phyloP scores from a whole-genome alignment of 1,140 invertebrate species.

The Pseudoatta argentina region DNA sequence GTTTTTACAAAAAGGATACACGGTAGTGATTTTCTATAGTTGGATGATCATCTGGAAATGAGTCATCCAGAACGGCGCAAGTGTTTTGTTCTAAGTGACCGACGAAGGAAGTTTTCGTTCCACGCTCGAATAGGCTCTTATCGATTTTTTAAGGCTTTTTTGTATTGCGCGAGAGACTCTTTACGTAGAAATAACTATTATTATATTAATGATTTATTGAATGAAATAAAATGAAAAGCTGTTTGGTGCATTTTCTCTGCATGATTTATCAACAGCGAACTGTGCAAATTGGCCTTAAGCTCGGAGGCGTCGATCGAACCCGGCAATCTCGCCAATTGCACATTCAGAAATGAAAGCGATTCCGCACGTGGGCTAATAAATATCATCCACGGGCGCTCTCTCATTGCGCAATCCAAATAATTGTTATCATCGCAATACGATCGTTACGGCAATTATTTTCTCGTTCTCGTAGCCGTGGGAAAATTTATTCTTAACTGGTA shows the following conservation, averaged over 20 bases:
- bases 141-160: constrained; percentile 4
- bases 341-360: constrained; percentile 51
- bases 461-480: constrained; percentile 12
- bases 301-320: constrained; percentile 54
- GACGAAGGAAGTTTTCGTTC: constrained; percentile 12
- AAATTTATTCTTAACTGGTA: not conserved
- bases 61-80: constrained; percentile 19
- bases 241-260: constrained; percentile 7
- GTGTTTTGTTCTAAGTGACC: constrained; percentile 23
- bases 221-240: constrained; percentile 22
- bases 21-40: constrained; percentile 19
- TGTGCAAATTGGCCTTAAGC: constrained; percentile 33
- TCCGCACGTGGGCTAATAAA: constrained; percentile 50
- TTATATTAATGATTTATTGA: not conserved
- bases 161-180: not conserved
- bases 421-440: constrained; percentile 15
- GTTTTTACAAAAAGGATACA: constrained; percentile 19
- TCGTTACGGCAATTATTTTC: constrained; percentile 27
- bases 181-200: constrained; percentile 4
- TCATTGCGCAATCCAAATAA: constrained; percentile 52
- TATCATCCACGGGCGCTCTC: constrained; percentile 36
- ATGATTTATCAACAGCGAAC: constrained; percentile 42
- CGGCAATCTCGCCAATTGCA: constrained; percentile 54
- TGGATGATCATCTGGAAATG: constrained; percentile 11
- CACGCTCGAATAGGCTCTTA: not conserved